Percentiles rank a stretch among this genome's conserved stretches.
Evolutionary conservation across 2,797 vertebrate species (phyloP).

Genomic region (Catharus ustulatus): DNA sequence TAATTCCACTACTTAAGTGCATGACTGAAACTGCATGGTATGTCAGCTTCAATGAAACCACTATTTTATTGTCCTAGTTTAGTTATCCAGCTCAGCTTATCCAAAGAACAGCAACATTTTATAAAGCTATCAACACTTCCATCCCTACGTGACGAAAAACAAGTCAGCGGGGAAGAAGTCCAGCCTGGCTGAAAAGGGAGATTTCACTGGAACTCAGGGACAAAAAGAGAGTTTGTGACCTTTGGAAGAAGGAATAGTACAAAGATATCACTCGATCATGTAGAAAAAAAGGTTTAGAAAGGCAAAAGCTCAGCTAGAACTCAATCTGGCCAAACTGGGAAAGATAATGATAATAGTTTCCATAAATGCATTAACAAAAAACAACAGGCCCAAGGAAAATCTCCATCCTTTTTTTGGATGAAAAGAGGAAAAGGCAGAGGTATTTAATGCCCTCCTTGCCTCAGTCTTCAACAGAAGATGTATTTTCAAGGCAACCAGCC

Average conservation of each 20-base stretch:
- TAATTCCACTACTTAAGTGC: neutral
- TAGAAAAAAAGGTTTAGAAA: neutral
- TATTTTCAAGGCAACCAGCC: neutral
- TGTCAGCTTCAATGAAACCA: slow-evolving; percentile 24
- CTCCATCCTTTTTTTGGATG: neutral
- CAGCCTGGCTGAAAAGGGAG: neutral
- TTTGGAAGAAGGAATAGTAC: neutral
- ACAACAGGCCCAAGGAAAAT: neutral
- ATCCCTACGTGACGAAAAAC: rapidly evolving
- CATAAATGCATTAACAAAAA: neutral
- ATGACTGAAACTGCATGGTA: neutral
- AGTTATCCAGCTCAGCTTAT: slow-evolving; percentile 21
- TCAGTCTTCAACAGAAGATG: neutral
- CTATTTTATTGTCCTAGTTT: slow-evolving; percentile 24
- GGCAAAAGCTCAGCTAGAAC: neutral
- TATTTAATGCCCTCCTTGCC: neutral
- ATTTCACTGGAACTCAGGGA: rapidly evolving
- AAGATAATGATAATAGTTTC: neutral
- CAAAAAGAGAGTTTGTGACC: neutral
- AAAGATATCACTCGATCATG: neutral
- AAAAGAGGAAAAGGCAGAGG: neutral
- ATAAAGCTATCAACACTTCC: slow-evolving; percentile 25
- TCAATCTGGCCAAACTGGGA: neutral
- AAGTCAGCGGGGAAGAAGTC: neutral
- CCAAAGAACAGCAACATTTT: slow-evolving; percentile 33